phyloP scores from a whole-genome alignment of 1,140 invertebrate genomes.

The Drosophila tsacasi region DNA sequence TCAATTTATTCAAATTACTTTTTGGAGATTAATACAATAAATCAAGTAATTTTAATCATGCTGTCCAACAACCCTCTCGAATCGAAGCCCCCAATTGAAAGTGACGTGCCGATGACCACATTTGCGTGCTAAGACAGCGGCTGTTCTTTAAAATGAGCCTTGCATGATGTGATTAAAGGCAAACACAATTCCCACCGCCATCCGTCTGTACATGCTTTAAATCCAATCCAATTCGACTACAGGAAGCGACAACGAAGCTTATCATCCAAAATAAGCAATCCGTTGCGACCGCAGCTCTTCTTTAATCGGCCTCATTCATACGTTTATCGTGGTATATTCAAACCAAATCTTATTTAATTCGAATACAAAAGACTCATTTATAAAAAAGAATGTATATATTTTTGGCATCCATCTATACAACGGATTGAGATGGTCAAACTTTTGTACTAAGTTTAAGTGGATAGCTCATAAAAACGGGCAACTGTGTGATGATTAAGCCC shows the following conservation, averaged over 20 bases:
- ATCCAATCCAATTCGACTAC: conserved; percentile 45
- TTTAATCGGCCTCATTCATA: conserved; percentile 58
- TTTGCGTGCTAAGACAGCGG: conserved; percentile 53
- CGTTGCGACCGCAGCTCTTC: conserved; percentile 53
- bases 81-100: conserved; percentile 62
- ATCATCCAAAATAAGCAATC: conserved; percentile 63
- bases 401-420: conserved; percentile 60
- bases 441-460: conserved; percentile 63
- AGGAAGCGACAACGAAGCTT: conserved; percentile 62
- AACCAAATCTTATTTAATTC: conserved; percentile 68
- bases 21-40: conserved; percentile 10
- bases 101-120: conserved; percentile 29
- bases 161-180: conserved; percentile 51
- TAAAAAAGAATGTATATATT: conserved; percentile 43
- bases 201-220: conserved; percentile 16
- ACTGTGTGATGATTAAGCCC: conserved; percentile 8
- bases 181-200: conserved; percentile 42
- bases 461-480: conserved; percentile 28
- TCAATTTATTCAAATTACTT: conserved; percentile 61
- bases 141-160: conserved; percentile 32
- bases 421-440: conserved; percentile 64
- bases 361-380: conserved; percentile 71
- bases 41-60: conserved; percentile 47
- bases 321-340: conserved; percentile 70
- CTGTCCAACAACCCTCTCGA: conserved; percentile 61